phyloP scores from a whole-genome alignment of 2,888 invertebrate genomes.

The Atethmia centrago region DNA sequence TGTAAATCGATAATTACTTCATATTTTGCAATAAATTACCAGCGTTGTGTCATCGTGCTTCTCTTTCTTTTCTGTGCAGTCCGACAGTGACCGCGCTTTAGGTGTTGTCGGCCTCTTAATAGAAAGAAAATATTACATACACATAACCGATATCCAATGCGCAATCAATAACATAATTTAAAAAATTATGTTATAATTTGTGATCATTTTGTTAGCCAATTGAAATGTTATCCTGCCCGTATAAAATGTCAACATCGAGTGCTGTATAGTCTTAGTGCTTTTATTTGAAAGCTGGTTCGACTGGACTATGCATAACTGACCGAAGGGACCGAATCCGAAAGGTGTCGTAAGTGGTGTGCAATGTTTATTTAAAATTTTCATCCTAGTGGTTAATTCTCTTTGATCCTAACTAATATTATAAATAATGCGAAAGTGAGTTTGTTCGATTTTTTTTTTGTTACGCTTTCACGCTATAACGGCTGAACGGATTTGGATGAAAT shows the following conservation, averaged over 20 bases:
- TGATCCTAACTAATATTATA: not conserved
- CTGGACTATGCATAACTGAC: conserved; percentile 47
- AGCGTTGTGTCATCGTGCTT: no score
- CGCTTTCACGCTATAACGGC: no score
- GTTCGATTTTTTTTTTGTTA: no score
- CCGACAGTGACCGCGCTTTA: no score
- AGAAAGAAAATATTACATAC: conserved; percentile 8
- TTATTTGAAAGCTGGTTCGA: conserved; percentile 51
- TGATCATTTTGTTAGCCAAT: conserved; percentile 14
- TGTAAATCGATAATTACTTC: no score
- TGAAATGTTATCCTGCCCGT: conserved; percentile 22
- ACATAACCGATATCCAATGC: not conserved
- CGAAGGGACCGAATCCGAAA: conserved; percentile 26
- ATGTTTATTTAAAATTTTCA: conserved; percentile 23
- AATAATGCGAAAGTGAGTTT: no score
- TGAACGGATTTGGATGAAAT: no score
- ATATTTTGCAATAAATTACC: no score
- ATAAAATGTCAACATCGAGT: conserved; percentile 37
- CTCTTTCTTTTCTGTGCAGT: no score
- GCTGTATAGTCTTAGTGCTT: conserved; percentile 18
- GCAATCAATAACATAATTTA: conserved; percentile 6
- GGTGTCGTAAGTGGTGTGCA: conserved; percentile 46
- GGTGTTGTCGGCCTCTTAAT: no score
- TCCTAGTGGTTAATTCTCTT: no score
- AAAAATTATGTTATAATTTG: conserved; percentile 4